Evolutionary conservation across 2,888 invertebrate species (phyloP), one percentile per base, ranked within the genome.

Genomic region (Cheilosia variabilis): DNA sequence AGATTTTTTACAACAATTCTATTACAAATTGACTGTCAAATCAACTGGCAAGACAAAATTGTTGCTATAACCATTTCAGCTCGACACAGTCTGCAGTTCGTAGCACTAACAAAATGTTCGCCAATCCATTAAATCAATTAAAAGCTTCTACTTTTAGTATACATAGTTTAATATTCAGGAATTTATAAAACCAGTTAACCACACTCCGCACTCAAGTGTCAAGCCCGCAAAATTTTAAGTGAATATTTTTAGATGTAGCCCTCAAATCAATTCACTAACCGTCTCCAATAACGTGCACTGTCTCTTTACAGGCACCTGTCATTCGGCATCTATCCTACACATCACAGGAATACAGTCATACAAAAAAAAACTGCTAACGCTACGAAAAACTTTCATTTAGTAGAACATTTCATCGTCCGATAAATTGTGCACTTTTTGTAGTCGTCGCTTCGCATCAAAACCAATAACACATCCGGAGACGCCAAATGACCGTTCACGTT

Each of bases 401-500:
- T 24, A 17, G 63, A 41, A 47, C 58, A 15, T 65, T 76, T 77
- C 60, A 57, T 66, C 60, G 71, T 43, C 43, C 76, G 76, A 82
- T 72, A 77, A 66, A 82, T 55, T 52, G 71, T 71, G 22, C 53
- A 55, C 71, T 72, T 72, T 71, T 62, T 53, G 13, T 27, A 19
- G 43, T 15, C 58, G 50, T 47, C 57, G 57, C 52, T 37, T 34
- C 60, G 41, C 76, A 82, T 72, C 76, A 76, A 82, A 82, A 82
- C 76, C 76, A 82, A 82, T 82, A 82, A 82, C 71, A 62, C 65
- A 76, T 76, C 58, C 58, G 58, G 68, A 63, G 69, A 31, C 31
- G 43, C 52, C 43, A 75, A 76, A 76, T 81, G 76, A 65, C 69
- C 58, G 31, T 17, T 45, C 58, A 75, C 69, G 58, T 65, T 76